Conservation (phyloP, 2,797 vertebrate species). For the Oryzias sinensis region DNA sequence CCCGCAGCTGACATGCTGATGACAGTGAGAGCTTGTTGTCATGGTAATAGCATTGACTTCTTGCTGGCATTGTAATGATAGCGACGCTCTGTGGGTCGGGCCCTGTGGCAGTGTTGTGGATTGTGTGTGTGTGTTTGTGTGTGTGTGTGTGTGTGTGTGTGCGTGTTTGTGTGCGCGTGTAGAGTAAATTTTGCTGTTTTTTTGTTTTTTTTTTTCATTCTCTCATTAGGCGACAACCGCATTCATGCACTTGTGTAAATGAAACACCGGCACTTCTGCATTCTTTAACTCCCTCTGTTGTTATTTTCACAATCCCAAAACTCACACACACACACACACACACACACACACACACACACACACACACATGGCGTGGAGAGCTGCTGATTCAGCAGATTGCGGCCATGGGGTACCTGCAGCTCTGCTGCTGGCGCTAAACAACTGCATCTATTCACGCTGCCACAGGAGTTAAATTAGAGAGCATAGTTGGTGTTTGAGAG, state of each 20-base stretch:
- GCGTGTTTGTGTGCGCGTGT: background rate
- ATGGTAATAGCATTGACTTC: conserved; percentile 50
- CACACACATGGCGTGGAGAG: conserved; percentile 19
- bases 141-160: background rate
- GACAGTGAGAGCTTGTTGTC: conserved; percentile 51
- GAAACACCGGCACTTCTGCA: conserved; percentile 32
- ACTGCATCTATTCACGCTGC: conserved; percentile 72
- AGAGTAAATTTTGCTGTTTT: conserved; percentile 32
- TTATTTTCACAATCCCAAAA: conserved; percentile 13
- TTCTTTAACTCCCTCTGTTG: conserved; percentile 22
- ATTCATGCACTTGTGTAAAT: conserved; percentile 43
- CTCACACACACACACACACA: conserved; percentile 7
- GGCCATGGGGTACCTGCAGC: conserved; percentile 61
- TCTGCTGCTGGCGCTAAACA: conserved; percentile 65
- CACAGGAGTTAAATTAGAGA: conserved; percentile 61
- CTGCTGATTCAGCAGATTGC: conserved; percentile 70
- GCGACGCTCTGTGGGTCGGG: conserved; percentile 37
- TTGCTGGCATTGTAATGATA: conserved; percentile 43
- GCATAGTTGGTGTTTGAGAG: conserved; percentile 21
- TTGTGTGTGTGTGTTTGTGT: conserved; percentile 9
- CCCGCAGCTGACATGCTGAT: conserved; percentile 33
- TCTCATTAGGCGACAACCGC: conserved; percentile 33
- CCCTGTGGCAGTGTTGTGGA: conserved; percentile 20
- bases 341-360: conserved; percentile 4
- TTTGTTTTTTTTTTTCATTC: conserved; percentile 33